These are phyloP conservation scores for Scaptomyza polygonia DNA, from an alignment of 2,888 invertebrate genomes.

Conservation along the genomic window DNA sequence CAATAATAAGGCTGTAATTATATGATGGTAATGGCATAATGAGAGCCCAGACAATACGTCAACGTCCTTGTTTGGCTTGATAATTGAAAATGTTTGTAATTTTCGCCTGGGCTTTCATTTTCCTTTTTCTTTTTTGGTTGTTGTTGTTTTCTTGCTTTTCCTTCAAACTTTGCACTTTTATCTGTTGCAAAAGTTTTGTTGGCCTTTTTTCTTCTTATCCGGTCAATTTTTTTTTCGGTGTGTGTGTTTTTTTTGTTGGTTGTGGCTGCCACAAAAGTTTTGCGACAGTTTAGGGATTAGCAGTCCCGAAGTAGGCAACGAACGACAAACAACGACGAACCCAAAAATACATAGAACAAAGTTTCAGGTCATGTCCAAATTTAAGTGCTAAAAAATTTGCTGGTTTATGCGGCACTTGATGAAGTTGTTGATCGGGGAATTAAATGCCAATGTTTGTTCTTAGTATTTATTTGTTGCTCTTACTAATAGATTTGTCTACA, in stretches of 20 bases:
- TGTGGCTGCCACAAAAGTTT: conserved; percentile 62
- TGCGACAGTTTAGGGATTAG: conserved; percentile 78
- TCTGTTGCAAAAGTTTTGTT: conserved; percentile 71
- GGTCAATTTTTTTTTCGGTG: conserved; percentile 10
- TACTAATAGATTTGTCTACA: conserved; percentile 64
- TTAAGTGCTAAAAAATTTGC: conserved; percentile 76
- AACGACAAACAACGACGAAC: conserved; percentile 27
- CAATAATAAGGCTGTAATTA: conserved; percentile 77
- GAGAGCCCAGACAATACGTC: conserved; percentile 70
- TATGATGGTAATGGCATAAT: conserved; percentile 70
- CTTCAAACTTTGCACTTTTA: conserved; percentile 74
- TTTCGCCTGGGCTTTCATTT: conserved; percentile 53
- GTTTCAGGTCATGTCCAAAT: conserved; percentile 71
- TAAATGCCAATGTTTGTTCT: conserved; percentile 56
- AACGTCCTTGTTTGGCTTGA: conserved; percentile 68
- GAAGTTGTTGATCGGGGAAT: conserved; percentile 66
- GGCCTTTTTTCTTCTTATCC: conserved; percentile 52
- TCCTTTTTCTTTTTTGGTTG: neutral
- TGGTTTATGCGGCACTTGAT: conserved; percentile 72
- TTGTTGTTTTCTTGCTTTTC: conserved; percentile 31
- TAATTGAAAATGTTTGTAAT: conserved; percentile 78
- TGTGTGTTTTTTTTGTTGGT: conserved; percentile 12
- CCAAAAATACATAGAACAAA: conserved; percentile 33
- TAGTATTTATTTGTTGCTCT: conserved; percentile 20
- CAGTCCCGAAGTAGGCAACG: conserved; percentile 64